Conservation (phyloP, 2,888 invertebrate species). For the Acleris emargana region DNA sequence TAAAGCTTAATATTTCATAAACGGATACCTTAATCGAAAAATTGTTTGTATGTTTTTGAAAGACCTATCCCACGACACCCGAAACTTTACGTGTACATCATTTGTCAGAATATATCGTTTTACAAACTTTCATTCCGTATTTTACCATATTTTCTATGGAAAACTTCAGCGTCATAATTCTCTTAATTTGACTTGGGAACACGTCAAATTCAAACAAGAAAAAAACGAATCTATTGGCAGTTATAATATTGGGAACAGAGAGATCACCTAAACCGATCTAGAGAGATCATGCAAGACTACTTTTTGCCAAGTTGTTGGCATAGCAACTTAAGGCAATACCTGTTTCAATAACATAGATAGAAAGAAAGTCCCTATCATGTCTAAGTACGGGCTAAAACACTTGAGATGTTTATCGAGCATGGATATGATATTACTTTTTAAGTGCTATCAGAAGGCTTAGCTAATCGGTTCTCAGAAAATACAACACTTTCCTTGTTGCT, state of each 20-base stretch:
- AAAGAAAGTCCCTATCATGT: constrained; percentile 5
- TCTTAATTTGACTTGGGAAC: neutral
- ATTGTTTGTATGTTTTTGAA: no score
- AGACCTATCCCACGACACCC: no score
- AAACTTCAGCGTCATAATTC: neutral
- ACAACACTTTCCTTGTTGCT: neutral
- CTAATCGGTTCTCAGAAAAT: neutral
- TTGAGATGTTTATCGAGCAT: constrained; percentile 1
- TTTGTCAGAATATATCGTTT: no score
- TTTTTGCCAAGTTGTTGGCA: constrained; percentile 7
- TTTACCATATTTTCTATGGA: no score
- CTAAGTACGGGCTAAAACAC: neutral
- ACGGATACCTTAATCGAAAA: no score
- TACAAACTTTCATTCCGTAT: no score
- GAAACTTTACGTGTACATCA: no score
- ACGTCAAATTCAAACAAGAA: neutral
- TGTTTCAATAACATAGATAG: constrained; percentile 9
- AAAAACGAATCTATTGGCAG: no score
- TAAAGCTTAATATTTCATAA: no score
- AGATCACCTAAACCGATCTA: neutral
- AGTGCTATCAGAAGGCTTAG: neutral
- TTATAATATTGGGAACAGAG: no score
- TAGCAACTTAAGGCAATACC: constrained; percentile 7
- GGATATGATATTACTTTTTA: neutral
- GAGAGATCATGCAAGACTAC: neutral